These are phyloP conservation scores for Hedya salicella DNA, from an alignment of 2,888 invertebrate species.

Conservation along the genomic window DNA sequence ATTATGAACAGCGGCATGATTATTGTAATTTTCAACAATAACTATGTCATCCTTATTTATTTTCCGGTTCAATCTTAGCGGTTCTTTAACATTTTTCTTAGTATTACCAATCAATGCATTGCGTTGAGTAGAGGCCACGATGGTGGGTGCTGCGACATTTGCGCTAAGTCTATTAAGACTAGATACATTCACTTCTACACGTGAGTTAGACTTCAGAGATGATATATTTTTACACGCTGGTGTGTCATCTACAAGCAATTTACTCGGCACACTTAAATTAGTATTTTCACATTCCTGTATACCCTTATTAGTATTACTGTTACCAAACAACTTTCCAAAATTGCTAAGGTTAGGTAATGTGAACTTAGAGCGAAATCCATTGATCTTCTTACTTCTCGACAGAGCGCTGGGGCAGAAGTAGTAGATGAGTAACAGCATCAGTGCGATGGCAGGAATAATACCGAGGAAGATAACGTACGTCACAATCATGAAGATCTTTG, in stretches of 20 bases:
- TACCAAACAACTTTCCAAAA: slow-evolving; percentile 4
- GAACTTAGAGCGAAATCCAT: neutral
- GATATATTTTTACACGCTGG: neutral
- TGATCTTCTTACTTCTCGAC: slow-evolving; percentile 73
- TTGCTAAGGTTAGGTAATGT: neutral
- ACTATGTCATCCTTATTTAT: slow-evolving; percentile 71
- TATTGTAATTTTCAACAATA: slow-evolving; percentile 48
- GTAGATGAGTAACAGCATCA: slow-evolving; percentile 89
- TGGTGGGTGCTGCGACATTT: neutral
- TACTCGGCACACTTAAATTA: neutral
- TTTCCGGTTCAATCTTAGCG: slow-evolving; percentile 59
- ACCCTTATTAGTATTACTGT: neutral
- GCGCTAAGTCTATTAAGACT: slow-evolving; percentile 24
- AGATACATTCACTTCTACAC: slow-evolving; percentile 37
- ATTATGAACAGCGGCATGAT: slow-evolving; percentile 5
- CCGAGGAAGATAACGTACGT: slow-evolving; percentile 95
- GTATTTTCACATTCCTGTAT: neutral
- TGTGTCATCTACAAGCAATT: slow-evolving; percentile 25
- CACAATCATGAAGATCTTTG: slow-evolving; percentile 90
- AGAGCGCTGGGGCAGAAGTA: slow-evolving; percentile 89
- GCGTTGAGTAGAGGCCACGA: neutral
- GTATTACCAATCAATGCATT: neutral
- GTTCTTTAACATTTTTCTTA: slow-evolving; percentile 44
- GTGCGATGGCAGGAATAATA: slow-evolving; percentile 89
- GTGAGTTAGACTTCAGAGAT: neutral